phyloP scores from a whole-genome alignment of 2,888 invertebrate species.

The Eulithis testata region DNA sequence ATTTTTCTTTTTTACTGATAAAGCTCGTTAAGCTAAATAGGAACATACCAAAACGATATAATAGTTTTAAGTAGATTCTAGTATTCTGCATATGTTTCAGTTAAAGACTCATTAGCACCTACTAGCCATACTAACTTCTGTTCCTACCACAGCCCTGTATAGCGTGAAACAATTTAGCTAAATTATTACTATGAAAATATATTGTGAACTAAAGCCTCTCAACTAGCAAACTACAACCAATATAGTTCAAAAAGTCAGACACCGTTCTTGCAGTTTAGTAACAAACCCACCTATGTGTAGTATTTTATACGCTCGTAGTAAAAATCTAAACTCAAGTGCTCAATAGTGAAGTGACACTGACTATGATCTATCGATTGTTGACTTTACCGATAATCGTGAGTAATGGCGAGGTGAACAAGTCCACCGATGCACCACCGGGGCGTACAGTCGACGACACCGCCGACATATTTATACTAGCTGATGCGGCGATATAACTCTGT shows the following conservation, averaged over 20 bases:
- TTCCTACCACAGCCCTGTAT: too few relatives aligned
- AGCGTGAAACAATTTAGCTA: too few relatives aligned
- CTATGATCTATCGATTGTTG: slow-evolving; percentile 55
- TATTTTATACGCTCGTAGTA: slow-evolving; percentile 9
- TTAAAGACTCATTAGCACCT: too few relatives aligned
- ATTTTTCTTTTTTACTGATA: too few relatives aligned
- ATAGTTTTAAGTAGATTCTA: too few relatives aligned
- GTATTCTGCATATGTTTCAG: too few relatives aligned
- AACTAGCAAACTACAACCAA: not conserved
- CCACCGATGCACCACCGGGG: slow-evolving; percentile 61
- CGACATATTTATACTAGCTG: slow-evolving; percentile 76
- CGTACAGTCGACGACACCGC: slow-evolving; percentile 76
- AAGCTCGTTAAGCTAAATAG: too few relatives aligned
- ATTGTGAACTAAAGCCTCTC: not conserved
- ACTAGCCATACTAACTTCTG: too few relatives aligned
- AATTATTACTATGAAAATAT: too few relatives aligned
- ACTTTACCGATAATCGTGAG: slow-evolving; percentile 49
- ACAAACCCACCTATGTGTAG: slow-evolving; percentile 2
- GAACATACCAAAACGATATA: too few relatives aligned
- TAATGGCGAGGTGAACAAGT: slow-evolving; percentile 54
- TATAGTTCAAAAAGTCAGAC: not conserved
- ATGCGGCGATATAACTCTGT: slow-evolving; percentile 77
- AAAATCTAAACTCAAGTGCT: slow-evolving; percentile 47
- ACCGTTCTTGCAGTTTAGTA: not conserved
- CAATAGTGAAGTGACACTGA: slow-evolving; percentile 64